Evolutionary conservation across 1,140 invertebrate genomes (phyloP), one percentile per base, ranked within the genome.

Genomic region (Harpegnathos saltator): DNA sequence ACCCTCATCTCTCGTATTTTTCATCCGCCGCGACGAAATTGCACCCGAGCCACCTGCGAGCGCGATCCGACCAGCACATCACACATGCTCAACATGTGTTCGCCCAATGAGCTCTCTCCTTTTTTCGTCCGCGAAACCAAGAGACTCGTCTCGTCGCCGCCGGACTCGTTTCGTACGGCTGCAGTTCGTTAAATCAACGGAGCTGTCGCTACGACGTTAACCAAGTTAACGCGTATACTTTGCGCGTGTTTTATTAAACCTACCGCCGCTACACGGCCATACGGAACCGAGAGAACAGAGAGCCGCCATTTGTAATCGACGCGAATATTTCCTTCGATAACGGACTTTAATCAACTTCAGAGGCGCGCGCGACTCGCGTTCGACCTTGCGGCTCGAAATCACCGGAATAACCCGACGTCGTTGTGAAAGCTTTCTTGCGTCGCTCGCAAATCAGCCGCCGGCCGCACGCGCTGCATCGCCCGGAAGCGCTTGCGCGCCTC

Each of bases 181-280:
- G 61, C 65, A 68, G n/a, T 72, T 68, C 54, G 59, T 65, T 56
- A 26, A 63, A 56, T 73, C 52, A 84, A 71, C 83, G 77, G 73
- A 81, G 50, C 29, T 17, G 54, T 26, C 24, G 3, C 52, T 66
- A 29, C 44, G 15, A 1, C 29, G 33, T 52, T n/a, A 77, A 83
- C 56, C 48, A 56, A 72, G 63, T 84, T 83, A 71, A 66, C 48
- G n/a, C n/a, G 24, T 52, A 29, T 78, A 83, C 74, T 59, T 58
- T 73, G 50, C 54, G 15, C 24, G n/a, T 54, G 63, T 85, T 87
- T 78, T 61, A 75, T 75, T 59, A 65, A 81, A 56, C 17, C n/a
- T n/a, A n/a, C n/a, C n/a, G n/a, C n/a, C n/a, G n/a, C n/a, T n/a
- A n/a, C n/a, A n/a, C n/a, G n/a, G n/a, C n/a, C n/a, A n/a, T n/a